Base-by-base conservation (phyloP, 1,140 invertebrate species). In the Caenorhabditis briggsae region DNA sequence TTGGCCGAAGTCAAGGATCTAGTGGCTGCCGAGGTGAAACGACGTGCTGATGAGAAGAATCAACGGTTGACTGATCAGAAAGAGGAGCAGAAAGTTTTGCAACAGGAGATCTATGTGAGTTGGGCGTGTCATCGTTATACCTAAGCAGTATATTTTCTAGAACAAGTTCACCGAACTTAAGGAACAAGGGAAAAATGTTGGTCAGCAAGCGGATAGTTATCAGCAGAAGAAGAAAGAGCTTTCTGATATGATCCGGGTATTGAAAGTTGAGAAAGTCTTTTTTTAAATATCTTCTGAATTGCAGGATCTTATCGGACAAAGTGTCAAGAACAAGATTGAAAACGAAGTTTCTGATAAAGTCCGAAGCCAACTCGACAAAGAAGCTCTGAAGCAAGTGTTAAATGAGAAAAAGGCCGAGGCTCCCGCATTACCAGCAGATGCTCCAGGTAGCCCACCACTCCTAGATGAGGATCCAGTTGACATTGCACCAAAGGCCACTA, bases 311-410 rank as follows among this genome's bases (percentile, higher is more conserved):
- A 84, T 82, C 2, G 43, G 50, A 9, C 53, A 41, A 33, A 25
- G 25, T 55, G 46, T 74, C 2, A 58, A 83, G 8, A 64, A 87
- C 12, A 84, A 74, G 58, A 78, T 87, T 12, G 82, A 46, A 46
- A 64, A 85, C 41, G 16, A 85, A n/a, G 6, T 85, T 25, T 64
- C 33, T 23, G 83, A 84, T 23, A 74, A 87, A 58, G 11, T 87
- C 20, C 86, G 84, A 46, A 53, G 43, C 5, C 43, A 84, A 55
- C 74, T 87, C n/a, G 86, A 87, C 33, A 84, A 84, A 46, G 86
- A 23, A 48, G 82, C 82, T 5, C 25, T 61, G 23, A 87, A 74
- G 18, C 25, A 70, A 64, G 64, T 74, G 6, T 23, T 87, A 25
- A 70, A 87, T n/a, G 82, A 84, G 82, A 64, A 70, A 23, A 84